phyloP scores from a whole-genome alignment of 2,797 vertebrate genomes.

The Typhlichthys subterraneus region DNA sequence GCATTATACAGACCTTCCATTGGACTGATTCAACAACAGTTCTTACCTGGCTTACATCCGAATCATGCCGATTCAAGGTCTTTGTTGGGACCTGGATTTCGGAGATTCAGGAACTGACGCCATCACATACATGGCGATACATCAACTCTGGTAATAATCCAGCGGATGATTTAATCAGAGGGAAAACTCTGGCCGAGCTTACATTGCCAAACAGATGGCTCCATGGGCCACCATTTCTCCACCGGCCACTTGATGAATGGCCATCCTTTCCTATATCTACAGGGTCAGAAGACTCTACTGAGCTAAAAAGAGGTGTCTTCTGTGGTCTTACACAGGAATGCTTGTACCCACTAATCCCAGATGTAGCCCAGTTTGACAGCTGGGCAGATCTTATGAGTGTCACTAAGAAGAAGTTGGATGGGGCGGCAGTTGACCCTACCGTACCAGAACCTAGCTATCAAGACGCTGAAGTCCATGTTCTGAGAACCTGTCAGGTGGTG shows the following conservation, averaged over 20 bases:
- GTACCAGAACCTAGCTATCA: neutral
- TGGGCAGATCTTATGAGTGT: neutral
- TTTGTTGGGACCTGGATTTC: neutral
- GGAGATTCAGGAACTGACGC: neutral
- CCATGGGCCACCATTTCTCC: neutral
- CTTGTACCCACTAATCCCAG: neutral
- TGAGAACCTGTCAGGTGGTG: no score
- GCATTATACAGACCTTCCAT: neutral
- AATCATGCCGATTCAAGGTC: neutral
- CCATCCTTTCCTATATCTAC: neutral
- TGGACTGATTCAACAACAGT: constrained; percentile 17
- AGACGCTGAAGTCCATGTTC: no score
- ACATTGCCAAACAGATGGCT: neutral
- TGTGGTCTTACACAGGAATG: neutral
- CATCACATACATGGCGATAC: neutral
- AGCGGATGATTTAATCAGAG: neutral
- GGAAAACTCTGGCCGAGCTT: neutral
- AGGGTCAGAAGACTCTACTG: neutral
- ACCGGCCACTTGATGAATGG: neutral
- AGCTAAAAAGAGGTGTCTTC: neutral
- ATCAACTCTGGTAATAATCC: neutral
- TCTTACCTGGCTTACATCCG: constrained; percentile 2
- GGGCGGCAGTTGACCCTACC: neutral
- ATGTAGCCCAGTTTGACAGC: neutral
- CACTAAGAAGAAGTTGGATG: neutral